phyloP scores from a whole-genome alignment of 2,113 vertebrate genomes.

The Eulemur rufifrons region DNA sequence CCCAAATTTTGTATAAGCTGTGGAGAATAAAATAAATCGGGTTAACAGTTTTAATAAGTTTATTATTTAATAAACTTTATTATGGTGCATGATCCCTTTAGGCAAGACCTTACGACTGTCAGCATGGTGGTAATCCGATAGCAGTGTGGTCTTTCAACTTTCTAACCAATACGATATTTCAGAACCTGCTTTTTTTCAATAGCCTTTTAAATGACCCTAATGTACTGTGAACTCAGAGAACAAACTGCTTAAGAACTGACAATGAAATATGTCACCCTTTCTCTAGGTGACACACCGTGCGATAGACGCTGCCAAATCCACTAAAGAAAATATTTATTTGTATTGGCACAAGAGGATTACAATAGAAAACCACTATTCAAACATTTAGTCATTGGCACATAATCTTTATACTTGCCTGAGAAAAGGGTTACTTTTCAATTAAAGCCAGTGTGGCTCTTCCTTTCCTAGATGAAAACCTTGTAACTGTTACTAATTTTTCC shows the following conservation, averaged over 20 bases:
- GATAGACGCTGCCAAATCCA: conserved; percentile 67
- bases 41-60: conserved; percentile 99
- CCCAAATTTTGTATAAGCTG: conserved; percentile 99
- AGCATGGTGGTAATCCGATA: conserved; percentile 96
- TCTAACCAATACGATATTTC: conserved; percentile 82
- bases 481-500: conserved; percentile 58
- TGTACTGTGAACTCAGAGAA: conserved; percentile 82
- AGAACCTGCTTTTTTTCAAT: conserved; percentile 65
- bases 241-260: conserved; percentile 76
- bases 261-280: conserved; percentile 81
- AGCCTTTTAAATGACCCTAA: conserved; percentile 85
- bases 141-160: conserved; percentile 95
- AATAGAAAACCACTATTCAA: neutral
- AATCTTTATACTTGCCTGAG: neutral
- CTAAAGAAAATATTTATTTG: conserved; percentile 66
- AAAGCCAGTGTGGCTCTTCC: neutral
- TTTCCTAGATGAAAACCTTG: neutral
- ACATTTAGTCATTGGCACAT: neutral
- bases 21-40: conserved; percentile 99
- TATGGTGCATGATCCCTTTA: conserved; percentile 99
- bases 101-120: conserved; percentile 97
- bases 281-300: conserved; percentile 60
- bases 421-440: conserved; percentile 31
- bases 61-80: conserved; percentile 99
- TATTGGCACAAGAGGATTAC: conserved; percentile 43